Base-by-base conservation (phyloP, 2,888 invertebrate genomes). In the Sipha maydis region DNA sequence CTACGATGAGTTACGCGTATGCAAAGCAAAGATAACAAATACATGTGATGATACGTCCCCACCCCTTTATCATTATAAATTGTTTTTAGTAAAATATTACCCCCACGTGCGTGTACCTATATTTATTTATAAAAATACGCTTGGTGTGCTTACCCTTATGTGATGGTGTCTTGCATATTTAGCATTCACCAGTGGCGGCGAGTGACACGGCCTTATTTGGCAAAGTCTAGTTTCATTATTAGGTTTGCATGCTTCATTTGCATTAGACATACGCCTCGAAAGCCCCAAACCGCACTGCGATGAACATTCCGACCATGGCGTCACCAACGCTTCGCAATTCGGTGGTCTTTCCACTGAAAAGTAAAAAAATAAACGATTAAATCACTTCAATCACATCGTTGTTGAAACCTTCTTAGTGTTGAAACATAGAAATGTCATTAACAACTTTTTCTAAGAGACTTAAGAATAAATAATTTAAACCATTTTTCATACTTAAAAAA, bases 221-320 rank as follows among this genome's bases (percentile, higher is more conserved):
- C 95, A 95, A 71, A 95, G 92, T 85, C 95, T 92, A 67, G 94
- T 94, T 91, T 95, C 94, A 90, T 94, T 94, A 90, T 93, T 92
- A 89, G 93, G 92, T 89, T 93, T 93, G 91, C 95, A 95, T 89
- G 93, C 93, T 73, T 93, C 92, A 91, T 94, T 94, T 90, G 94
- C 92, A 91, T 94, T 94, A 38, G 94, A 94, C 90, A 94, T 92
- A 85, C 95, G 92, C 75, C 93, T 93, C 78, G 95, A 95, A 89
- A 94, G 92, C 9, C 95, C 95, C 56, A 94, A 93, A 54, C 95
- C 95, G 91, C 95, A 95, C 8, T 92, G 92, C 71, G 93, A 93
- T 75, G 94, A 94, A 91, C 95, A 95, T 3, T 93, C 92, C 75
- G 94, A 93, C 95, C 95, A 95, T 77, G 93, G 91, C 90, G 92